Evolutionary conservation across 1,140 invertebrate species (phyloP).

Genomic region (Drosophila lini): DNA sequence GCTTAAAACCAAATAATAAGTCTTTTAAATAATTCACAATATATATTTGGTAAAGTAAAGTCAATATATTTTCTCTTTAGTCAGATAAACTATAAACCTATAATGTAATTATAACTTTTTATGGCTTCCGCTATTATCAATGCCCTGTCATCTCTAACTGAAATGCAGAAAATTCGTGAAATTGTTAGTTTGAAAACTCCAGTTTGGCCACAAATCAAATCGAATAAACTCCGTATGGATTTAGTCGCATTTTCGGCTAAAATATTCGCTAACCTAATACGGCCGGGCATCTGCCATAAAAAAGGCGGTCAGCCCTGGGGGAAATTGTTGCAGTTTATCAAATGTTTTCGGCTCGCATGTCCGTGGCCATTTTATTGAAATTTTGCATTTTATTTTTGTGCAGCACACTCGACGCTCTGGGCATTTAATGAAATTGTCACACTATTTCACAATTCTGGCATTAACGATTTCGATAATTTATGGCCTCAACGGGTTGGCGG

Average conservation of each 20-base stretch:
- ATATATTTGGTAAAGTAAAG: neutral
- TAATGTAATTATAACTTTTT: neutral
- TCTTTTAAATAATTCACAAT: neutral
- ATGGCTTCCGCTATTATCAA: conserved; percentile 4
- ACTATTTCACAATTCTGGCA: conserved; percentile 45
- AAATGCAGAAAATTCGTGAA: conserved; percentile 6
- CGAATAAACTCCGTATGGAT: conserved; percentile 44
- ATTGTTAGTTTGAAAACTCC: conserved; percentile 28
- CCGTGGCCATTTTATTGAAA: conserved; percentile 53
- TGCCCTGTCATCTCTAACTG: conserved; percentile 1
- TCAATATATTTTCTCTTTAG: neutral
- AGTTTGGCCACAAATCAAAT: conserved; percentile 43
- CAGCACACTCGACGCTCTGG: conserved; percentile 9
- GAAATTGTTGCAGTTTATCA: conserved; percentile 69
- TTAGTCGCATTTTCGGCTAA: conserved; percentile 42
- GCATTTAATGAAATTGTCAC: conserved; percentile 64
- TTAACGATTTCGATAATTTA: conserved; percentile 55
- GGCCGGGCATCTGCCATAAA: conserved; percentile 25
- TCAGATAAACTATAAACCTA: no score
- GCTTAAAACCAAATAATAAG: neutral
- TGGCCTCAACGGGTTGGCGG: conserved; percentile 17
- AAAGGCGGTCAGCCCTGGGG: conserved; percentile 43
- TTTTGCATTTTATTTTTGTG: conserved; percentile 26
- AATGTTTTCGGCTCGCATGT: conserved; percentile 49
- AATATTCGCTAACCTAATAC: conserved; percentile 42